Conservation (phyloP, 2,888 invertebrate genomes). For the Cylloceria caligata region DNA sequence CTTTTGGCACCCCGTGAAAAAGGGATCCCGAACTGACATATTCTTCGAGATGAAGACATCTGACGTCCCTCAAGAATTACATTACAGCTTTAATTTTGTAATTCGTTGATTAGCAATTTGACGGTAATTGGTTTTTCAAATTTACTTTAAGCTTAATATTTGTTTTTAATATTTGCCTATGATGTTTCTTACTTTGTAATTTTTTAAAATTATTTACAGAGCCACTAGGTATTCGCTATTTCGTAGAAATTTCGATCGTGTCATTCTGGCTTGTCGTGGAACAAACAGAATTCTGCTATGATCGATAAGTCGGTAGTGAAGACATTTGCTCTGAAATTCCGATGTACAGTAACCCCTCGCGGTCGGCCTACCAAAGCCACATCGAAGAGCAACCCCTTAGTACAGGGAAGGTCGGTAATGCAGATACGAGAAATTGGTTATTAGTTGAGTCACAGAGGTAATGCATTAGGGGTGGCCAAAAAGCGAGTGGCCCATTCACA, state of each 20-base stretch:
- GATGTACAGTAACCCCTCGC: conserved; percentile 51
- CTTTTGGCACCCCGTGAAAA: conserved; percentile 9
- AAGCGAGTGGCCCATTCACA: conserved; percentile 38
- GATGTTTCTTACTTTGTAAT: neutral
- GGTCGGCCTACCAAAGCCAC: conserved; percentile 17
- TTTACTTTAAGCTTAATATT: neutral
- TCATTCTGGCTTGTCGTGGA: conserved; percentile 63
- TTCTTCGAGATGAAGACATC: conserved; percentile 8
- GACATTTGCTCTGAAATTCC: conserved; percentile 76
- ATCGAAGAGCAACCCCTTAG: neutral
- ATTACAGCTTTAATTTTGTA: neutral
- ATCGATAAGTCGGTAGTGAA: conserved; percentile 74
- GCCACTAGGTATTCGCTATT: too few relatives aligned
- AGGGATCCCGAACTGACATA: conserved; percentile 48
- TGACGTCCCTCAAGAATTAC: conserved; percentile 30
- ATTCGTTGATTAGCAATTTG: conserved; percentile 2
- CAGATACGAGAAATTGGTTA: conserved; percentile 72
- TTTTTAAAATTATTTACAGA: neutral
- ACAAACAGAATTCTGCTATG: conserved; percentile 63
- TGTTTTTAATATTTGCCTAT: neutral
- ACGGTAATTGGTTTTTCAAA: neutral
- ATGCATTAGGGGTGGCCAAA: conserved; percentile 75
- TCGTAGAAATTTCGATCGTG: conserved; percentile 56
- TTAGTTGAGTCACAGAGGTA: conserved; percentile 63
- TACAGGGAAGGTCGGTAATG: conserved; percentile 77